Evolutionary conservation across 2,888 invertebrate species (phyloP).

Genomic region (Zhuqinia jingwanae): DNA sequence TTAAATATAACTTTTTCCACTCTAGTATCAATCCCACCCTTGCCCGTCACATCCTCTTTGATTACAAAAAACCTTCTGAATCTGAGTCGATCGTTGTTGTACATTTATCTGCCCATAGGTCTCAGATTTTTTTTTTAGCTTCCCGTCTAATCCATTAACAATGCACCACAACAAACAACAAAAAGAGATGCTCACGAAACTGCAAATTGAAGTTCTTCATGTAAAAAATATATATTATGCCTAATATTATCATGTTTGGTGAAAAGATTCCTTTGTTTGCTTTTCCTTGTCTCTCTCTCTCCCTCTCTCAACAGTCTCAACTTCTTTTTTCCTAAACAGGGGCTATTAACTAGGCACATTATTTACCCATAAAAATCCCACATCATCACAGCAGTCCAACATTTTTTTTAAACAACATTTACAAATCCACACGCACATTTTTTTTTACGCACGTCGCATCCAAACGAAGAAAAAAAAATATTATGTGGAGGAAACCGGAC

Average conservation of each 20-base stretch:
- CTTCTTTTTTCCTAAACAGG: conserved; percentile 19
- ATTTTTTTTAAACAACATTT: no score
- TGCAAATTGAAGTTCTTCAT: conserved; percentile 5
- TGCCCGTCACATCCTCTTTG: no score
- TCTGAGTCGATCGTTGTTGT: not conserved
- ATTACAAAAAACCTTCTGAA: no score
- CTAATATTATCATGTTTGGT: not conserved
- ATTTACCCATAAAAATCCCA: conserved; percentile 26
- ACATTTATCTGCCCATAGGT: no score
- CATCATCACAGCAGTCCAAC: not conserved
- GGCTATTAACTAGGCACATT: conserved; percentile 31
- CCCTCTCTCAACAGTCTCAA: not conserved
- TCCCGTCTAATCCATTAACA: not conserved
- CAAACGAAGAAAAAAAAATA: no score
- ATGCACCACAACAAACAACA: not conserved
- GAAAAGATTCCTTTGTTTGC: conserved; percentile 27
- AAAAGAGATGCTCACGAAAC: no score
- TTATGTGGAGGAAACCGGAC: conserved; percentile 27
- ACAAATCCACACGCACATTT: not conserved
- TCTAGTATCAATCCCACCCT: not conserved
- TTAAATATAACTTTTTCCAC: not conserved
- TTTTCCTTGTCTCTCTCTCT: not conserved
- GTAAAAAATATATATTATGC: conserved; percentile 14
- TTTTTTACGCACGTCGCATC: no score
- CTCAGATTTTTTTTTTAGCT: not conserved